Percentiles rank a stretch among this genome's conserved stretches.
Conservation (phyloP, 2,888 invertebrate genomes). For the Heliconius charithonia region DNA sequence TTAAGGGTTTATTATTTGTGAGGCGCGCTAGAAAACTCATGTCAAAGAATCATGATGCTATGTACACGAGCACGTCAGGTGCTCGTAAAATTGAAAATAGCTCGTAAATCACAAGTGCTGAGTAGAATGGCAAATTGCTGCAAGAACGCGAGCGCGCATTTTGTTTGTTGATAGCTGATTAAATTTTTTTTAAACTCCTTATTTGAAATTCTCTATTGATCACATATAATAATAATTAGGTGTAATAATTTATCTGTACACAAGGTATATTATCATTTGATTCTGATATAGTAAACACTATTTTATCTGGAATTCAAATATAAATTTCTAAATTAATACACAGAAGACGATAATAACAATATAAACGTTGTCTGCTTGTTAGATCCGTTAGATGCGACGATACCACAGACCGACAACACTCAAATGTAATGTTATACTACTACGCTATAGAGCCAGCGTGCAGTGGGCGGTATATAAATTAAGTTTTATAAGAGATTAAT, state of each 20-base stretch:
- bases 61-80: constrained; percentile 65
- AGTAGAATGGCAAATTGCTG: constrained; percentile 70
- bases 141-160: constrained; percentile 71
- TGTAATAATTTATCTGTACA: not conserved
- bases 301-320: constrained; percentile 3
- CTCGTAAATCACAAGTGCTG: constrained; percentile 75
- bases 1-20: constrained; percentile 50
- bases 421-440: constrained; percentile 64
- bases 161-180: constrained; percentile 60
- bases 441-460: constrained; percentile 38
- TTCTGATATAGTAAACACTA: not conserved
- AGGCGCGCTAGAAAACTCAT: constrained; percentile 43
- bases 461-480: constrained; percentile 72
- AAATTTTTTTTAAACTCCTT: not conserved
- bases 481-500: constrained; percentile 71
- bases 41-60: constrained; percentile 58
- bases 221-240: not conserved
- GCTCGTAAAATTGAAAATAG: constrained; percentile 76
- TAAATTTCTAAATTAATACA: constrained; percentile 12
- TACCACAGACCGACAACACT: constrained; percentile 51
- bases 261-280: not conserved
- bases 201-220: not conserved
- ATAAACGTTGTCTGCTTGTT: constrained; percentile 8
- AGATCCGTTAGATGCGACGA: constrained; percentile 3
- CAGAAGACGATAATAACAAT: constrained; percentile 17